These are phyloP conservation scores for Pandemis heparana DNA, from an alignment of 2,888 invertebrate species.

Conservation along the genomic window DNA sequence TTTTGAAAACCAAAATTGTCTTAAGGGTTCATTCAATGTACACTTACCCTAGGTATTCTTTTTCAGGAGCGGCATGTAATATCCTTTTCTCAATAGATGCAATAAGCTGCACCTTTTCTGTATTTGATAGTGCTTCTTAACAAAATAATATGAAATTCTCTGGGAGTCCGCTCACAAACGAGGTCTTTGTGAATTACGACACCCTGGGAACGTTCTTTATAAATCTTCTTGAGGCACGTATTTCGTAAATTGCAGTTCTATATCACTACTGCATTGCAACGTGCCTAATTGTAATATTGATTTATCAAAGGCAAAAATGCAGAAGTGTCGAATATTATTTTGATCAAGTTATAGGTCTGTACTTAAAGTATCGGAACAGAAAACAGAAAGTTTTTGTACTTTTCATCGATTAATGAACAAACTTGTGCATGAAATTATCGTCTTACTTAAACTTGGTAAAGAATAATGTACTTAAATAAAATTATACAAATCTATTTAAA, in stretches of 20 bases:
- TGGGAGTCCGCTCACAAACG: conserved; percentile 10
- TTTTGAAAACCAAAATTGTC: too few relatives aligned
- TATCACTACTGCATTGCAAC: conserved; percentile 53
- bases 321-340: too few relatives aligned
- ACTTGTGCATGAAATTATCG: too few relatives aligned
- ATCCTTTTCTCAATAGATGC: conserved; percentile 14
- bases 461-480: too few relatives aligned
- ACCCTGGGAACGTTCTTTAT: conserved; percentile 54
- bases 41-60: not conserved
- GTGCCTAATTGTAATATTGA: conserved; percentile 4
- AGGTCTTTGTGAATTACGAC: conserved; percentile 60
- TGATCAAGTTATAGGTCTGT: too few relatives aligned
- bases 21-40: too few relatives aligned
- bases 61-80: not conserved
- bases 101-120: conserved; percentile 13
- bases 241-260: conserved; percentile 67
- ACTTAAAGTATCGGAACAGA: too few relatives aligned
- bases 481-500: too few relatives aligned
- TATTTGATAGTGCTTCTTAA: conserved; percentile 39
- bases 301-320: too few relatives aligned
- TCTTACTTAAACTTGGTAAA: too few relatives aligned
- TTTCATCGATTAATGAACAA: too few relatives aligned
- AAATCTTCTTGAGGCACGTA: conserved; percentile 69
- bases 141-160: conserved; percentile 39
- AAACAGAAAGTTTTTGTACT: too few relatives aligned